Conservation (phyloP, 2,113 vertebrate genomes). For the Ceratotherium simum region DNA sequence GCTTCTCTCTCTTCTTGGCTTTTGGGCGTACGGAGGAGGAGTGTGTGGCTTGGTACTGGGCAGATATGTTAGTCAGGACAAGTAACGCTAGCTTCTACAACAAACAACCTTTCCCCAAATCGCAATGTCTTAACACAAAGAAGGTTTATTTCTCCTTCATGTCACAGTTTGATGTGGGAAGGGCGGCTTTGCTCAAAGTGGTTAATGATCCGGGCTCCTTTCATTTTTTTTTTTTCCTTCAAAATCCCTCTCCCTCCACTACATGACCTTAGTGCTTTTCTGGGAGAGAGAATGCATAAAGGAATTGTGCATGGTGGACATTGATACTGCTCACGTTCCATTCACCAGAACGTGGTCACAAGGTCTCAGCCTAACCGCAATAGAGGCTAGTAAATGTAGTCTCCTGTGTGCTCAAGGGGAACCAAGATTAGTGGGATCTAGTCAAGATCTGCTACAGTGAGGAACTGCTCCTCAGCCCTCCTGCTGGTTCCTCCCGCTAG, state of each 20-base stretch:
- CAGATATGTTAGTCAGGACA: not conserved
- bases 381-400: not conserved
- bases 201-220: not conserved
- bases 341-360: not conserved
- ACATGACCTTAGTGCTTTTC: not conserved
- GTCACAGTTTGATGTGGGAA: not conserved
- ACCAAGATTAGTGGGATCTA: not conserved
- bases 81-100: not conserved
- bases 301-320: not conserved
- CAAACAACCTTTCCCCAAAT: not conserved
- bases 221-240: not conserved
- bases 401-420: not conserved
- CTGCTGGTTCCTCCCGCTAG: too few species aligned
- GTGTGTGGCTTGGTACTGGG: not conserved
- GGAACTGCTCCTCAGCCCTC: too few species aligned
- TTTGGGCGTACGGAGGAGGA: not conserved
- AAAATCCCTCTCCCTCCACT: not conserved
- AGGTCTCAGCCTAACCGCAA: not conserved
- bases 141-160: not conserved
- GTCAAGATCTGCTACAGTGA: not conserved
- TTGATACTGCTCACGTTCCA: not conserved
- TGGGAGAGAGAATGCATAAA: not conserved
- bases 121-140: not conserved
- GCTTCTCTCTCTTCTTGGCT: not conserved
- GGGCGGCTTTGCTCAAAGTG: not conserved